A percentile compares a stretch with the other conserved stretches of the same genome.
Evolutionary conservation across 2,113 vertebrate genomes (phyloP).

Genomic region (Chloebia gouldiae): DNA sequence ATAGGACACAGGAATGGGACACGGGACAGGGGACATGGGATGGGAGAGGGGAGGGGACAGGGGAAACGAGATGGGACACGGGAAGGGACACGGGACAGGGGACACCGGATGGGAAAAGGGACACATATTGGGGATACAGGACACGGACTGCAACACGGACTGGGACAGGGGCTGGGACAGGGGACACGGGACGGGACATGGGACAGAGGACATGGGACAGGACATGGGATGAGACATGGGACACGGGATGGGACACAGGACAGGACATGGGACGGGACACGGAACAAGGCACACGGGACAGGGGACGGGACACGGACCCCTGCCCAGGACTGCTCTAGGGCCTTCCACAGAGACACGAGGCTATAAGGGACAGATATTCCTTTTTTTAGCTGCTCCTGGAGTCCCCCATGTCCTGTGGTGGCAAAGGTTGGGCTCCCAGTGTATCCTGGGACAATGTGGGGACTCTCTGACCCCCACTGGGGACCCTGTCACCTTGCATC

Average conservation of each 20-base stretch:
- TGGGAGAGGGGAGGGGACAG: background rate
- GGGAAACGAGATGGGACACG: too few species aligned
- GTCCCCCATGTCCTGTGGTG: fast-evolving
- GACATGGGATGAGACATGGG: too few species aligned
- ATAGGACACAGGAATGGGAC: too few species aligned
- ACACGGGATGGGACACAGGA: background rate
- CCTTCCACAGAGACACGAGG: fast-evolving
- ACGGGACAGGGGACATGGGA: background rate
- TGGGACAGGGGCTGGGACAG: too few species aligned
- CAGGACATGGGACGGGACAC: background rate
- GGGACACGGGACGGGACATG: too few species aligned
- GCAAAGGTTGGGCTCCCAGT: fast-evolving
- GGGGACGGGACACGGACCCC: too few species aligned
- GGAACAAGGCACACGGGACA: background rate
- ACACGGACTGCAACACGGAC: too few species aligned
- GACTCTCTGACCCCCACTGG: background rate
- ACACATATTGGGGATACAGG: too few species aligned
- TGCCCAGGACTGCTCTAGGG: background rate
- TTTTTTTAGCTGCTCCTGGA: background rate
- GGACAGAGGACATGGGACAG: too few species aligned
- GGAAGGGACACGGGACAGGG: too few species aligned
- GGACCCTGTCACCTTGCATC: fast-evolving
- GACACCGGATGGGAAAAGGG: too few species aligned
- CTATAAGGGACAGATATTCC: fast-evolving
- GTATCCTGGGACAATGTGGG: fast-evolving